Conservation (phyloP, 2,888 invertebrate species). For the Alloscopus bannaensis region DNA sequence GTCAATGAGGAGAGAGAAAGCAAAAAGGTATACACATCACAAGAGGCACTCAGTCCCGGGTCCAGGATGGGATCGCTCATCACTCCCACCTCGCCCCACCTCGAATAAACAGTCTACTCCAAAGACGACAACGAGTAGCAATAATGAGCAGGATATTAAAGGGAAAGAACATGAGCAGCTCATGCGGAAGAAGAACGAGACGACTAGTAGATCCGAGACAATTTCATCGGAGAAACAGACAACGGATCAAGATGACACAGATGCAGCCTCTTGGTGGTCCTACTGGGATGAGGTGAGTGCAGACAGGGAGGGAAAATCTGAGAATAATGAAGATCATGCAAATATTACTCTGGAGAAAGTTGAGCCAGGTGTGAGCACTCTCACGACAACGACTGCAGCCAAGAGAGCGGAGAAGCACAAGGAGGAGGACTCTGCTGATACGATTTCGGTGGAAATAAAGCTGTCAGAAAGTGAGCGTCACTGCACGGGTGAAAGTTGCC, state of each 20-base stretch:
- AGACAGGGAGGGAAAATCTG: slow-evolving; percentile 40
- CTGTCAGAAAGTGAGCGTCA: slow-evolving; percentile 47
- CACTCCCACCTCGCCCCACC: slow-evolving; percentile 34
- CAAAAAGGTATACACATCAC: slow-evolving; percentile 58
- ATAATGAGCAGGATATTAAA: slow-evolving; percentile 58
- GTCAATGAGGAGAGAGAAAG: slow-evolving; percentile 38
- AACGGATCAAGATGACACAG: slow-evolving; percentile 46
- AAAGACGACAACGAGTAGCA: neutral
- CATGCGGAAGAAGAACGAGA: neutral
- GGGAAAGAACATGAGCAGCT: slow-evolving; percentile 12
- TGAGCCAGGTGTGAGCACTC: slow-evolving; percentile 42
- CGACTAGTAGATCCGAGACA: slow-evolving; percentile 12
- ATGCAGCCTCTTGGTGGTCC: slow-evolving; percentile 61
- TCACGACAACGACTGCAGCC: slow-evolving; percentile 31
- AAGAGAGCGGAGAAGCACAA: slow-evolving; percentile 48
- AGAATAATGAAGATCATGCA: slow-evolving; percentile 34
- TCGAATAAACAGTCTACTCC: slow-evolving; percentile 26
- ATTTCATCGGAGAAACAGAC: slow-evolving; percentile 36
- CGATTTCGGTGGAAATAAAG: slow-evolving; percentile 56
- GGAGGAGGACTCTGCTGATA: slow-evolving; percentile 52
- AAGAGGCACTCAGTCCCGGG: slow-evolving; percentile 65
- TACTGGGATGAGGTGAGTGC: slow-evolving; percentile 61
- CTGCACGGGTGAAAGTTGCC: slow-evolving; percentile 44
- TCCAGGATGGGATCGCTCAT: slow-evolving; percentile 39
- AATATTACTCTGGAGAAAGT: slow-evolving; percentile 17